Conservation (phyloP, 2,113 vertebrate species). For the Paralichthys olivaceus region DNA sequence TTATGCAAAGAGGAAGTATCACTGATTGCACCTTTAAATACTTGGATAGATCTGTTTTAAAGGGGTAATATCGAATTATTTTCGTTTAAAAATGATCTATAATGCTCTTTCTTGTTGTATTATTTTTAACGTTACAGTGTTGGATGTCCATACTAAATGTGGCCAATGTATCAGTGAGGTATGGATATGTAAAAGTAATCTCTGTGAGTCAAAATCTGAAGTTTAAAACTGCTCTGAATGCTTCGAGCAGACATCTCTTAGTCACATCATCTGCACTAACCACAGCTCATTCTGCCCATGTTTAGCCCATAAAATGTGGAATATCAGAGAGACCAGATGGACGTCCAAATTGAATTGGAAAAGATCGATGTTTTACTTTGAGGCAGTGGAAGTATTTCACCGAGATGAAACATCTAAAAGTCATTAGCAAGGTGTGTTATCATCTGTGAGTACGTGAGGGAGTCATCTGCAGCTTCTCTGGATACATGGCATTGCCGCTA, state of each 20-base stretch:
- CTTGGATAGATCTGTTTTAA: not conserved
- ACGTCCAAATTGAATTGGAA: not conserved
- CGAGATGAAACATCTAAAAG: not conserved
- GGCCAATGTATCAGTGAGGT: too few relatives aligned
- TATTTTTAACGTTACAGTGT: not conserved
- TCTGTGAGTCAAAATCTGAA: not conserved
- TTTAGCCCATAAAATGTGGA: too few relatives aligned
- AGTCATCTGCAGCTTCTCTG: not conserved
- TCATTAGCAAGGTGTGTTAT: not conserved
- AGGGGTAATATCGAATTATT: not conserved
- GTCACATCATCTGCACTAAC: not conserved
- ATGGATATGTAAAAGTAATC: not conserved
- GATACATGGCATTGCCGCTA: not conserved
- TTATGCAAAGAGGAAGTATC: slow-evolving; percentile 17
- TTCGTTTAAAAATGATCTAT: not conserved
- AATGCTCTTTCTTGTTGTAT: not conserved
- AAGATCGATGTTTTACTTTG: not conserved
- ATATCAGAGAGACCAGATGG: not conserved
- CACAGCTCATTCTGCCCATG: not conserved
- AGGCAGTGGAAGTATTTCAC: not conserved
- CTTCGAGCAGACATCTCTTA: not conserved
- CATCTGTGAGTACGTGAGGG: not conserved
- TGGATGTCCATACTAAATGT: not conserved
- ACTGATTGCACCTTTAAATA: slow-evolving; percentile 49
- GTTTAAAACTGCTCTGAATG: not conserved